Percentiles rank a stretch among this genome's conserved stretches.
Conservation (phyloP, 2,888 invertebrate species). For the Cephus pulcher region DNA sequence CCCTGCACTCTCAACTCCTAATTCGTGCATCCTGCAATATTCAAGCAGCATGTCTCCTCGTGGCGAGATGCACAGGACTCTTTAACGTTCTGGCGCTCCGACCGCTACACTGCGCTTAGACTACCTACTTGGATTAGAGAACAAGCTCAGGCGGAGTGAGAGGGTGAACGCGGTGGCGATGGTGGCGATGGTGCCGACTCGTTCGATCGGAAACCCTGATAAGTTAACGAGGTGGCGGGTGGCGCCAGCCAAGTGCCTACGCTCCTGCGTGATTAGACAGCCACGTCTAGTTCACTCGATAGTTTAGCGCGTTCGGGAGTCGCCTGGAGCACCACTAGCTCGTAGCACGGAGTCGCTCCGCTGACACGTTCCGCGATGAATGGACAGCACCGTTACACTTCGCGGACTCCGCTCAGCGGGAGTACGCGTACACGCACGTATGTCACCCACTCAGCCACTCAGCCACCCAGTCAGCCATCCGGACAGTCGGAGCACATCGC, state of each 20-base stretch:
- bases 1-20: background rate
- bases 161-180: background rate
- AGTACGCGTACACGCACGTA: background rate
- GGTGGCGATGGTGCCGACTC: background rate
- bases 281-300: background rate
- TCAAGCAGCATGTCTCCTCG: background rate
- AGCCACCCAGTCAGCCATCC: background rate
- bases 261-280: background rate
- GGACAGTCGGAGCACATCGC: background rate
- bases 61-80: background rate
- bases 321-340: background rate
- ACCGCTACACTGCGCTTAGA: background rate
- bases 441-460: background rate
- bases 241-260: background rate
- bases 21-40: background rate
- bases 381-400: constrained; percentile 43
- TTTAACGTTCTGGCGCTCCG: background rate
- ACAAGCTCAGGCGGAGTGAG: background rate
- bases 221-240: background rate
- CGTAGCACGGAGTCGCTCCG: constrained; percentile 10
- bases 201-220: background rate
- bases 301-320: background rate
- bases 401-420: constrained; percentile 25
- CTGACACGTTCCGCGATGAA: constrained; percentile 45
- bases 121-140: background rate